Conservation (phyloP, 2,113 vertebrate species). For the Plecotus auritus region DNA sequence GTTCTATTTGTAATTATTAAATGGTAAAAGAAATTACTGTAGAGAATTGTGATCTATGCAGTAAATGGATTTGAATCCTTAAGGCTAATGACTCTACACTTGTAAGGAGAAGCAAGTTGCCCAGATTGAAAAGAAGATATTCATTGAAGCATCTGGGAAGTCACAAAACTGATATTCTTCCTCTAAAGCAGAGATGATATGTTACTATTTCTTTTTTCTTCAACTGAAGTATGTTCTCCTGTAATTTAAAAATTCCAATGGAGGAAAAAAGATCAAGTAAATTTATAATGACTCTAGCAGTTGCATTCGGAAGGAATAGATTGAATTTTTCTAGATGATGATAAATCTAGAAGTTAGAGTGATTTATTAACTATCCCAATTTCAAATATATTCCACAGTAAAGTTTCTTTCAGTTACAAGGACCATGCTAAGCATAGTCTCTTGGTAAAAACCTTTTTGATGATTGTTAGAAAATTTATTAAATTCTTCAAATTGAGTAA, state of each 20-base stretch:
- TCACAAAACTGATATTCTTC: neutral
- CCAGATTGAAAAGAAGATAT: neutral
- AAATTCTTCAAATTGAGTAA: slow-evolving; percentile 45
- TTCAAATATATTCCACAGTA: slow-evolving; percentile 31
- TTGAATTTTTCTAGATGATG: neutral
- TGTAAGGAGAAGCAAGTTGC: neutral
- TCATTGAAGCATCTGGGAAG: neutral
- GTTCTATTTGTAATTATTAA: neutral
- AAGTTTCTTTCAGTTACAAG: neutral
- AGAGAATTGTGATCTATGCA: neutral
- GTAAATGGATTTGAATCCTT: neutral
- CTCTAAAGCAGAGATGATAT: neutral
- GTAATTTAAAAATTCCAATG: slow-evolving; percentile 18
- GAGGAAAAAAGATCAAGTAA: neutral
- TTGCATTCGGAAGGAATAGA: slow-evolving; percentile 10
- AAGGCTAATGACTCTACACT: neutral
- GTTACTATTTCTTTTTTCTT: neutral
- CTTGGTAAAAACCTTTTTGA: slow-evolving; percentile 37
- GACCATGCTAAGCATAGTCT: neutral
- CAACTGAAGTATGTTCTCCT: neutral
- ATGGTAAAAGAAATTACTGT: neutral
- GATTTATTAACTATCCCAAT: slow-evolving; percentile 33
- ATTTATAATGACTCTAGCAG: neutral
- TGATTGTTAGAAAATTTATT: slow-evolving; percentile 48
- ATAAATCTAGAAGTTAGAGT: slow-evolving; percentile 16